These are phyloP conservation scores for Cephonodes hylas DNA, from an alignment of 2,888 invertebrate genomes.

Conservation along the genomic window DNA sequence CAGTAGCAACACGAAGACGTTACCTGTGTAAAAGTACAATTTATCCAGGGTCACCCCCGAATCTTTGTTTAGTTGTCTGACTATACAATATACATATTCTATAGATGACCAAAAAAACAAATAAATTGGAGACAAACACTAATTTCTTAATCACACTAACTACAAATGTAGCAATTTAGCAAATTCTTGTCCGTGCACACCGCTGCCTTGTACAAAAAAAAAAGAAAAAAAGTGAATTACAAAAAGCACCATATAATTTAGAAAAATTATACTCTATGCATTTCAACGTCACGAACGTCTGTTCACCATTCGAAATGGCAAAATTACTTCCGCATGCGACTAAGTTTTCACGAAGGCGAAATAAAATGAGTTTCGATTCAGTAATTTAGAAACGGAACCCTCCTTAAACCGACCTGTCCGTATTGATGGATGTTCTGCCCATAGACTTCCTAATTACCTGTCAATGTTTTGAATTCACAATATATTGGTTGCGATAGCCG, in stretches of 20 bases:
- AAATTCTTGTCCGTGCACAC: neutral
- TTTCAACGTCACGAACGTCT: neutral
- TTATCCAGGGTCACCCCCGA: too few relatives aligned
- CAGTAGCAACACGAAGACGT: too few relatives aligned
- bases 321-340: slow-evolving; percentile 2
- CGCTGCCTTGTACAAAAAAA: neutral
- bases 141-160: neutral
- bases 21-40: too few relatives aligned
- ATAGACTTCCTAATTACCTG: slow-evolving; percentile 34
- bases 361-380: neutral
- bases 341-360: neutral
- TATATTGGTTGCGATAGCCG: slow-evolving; percentile 6
- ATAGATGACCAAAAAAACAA: too few relatives aligned
- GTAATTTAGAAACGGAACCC: slow-evolving; percentile 7
- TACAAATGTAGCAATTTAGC: neutral
- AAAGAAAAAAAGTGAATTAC: neutral
- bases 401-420: slow-evolving; percentile 31
- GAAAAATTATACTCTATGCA: neutral
- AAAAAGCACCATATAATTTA: neutral
- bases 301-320: neutral
- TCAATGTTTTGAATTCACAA: slow-evolving; percentile 27
- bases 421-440: slow-evolving; percentile 32
- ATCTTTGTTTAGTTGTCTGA: too few relatives aligned
- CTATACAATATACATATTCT: too few relatives aligned
- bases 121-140: neutral